Evolutionary conservation across 2,888 invertebrate genomes (phyloP).

Genomic region (Diarsia brunnea): DNA sequence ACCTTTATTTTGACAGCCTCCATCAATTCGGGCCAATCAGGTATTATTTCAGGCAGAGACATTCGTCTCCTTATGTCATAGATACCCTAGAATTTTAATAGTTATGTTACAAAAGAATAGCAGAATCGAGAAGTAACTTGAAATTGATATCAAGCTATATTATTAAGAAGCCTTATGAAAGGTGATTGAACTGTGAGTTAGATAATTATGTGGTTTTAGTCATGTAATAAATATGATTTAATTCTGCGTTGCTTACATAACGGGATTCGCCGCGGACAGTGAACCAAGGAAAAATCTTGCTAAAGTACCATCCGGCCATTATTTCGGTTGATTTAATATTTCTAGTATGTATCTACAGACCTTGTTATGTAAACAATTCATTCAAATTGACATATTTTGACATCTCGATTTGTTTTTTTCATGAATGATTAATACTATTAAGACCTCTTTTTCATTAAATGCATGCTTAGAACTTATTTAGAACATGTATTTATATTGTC

Average conservation of each 20-base stretch:
- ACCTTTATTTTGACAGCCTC: conserved; percentile 93
- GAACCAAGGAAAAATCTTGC: conserved; percentile 74
- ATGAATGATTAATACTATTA: conserved; percentile 31
- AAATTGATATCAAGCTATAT: conserved; percentile 69
- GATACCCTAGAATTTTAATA: conserved; percentile 92
- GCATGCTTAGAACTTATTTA: conserved; percentile 38
- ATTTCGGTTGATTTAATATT: conserved; percentile 34
- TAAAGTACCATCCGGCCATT: conserved; percentile 80
- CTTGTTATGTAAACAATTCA: conserved; percentile 59
- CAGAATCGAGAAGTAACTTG: conserved; percentile 54
- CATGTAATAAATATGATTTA: conserved; percentile 28
- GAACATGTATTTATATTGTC: conserved; percentile 9
- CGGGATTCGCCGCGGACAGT: conserved; percentile 73
- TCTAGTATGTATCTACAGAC: conserved; percentile 24
- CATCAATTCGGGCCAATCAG: conserved; percentile 94
- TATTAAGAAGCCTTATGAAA: conserved; percentile 69
- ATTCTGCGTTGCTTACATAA: conserved; percentile 56
- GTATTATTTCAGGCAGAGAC: conserved; percentile 93
- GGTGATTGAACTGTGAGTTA: conserved; percentile 51
- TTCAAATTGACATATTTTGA: conserved; percentile 57
- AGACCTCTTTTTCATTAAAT: conserved; percentile 49
- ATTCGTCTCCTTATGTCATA: conserved; percentile 93
- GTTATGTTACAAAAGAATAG: conserved; percentile 78
- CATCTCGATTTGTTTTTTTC: conserved; percentile 41
- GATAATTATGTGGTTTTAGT: conserved; percentile 10